Evolutionary conservation across 2,888 invertebrate genomes (phyloP).

Genomic region (Margaritifera margaritifera): DNA sequence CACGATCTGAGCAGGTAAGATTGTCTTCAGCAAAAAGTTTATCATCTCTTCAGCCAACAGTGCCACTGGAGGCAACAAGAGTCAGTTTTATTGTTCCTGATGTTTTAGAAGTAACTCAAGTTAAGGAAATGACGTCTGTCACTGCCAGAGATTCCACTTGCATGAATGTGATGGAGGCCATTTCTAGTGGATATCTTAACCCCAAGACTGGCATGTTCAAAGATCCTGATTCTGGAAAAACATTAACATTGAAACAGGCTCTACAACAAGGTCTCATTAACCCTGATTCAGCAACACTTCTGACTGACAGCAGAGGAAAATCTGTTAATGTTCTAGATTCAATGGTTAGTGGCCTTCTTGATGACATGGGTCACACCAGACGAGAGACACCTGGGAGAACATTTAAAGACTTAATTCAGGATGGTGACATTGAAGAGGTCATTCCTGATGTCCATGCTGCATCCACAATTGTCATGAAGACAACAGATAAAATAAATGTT

Average conservation of each 20-base stretch:
- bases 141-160: slow-evolving; percentile 45
- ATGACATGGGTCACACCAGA: slow-evolving; percentile 46
- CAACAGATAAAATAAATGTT: slow-evolving; percentile 55
- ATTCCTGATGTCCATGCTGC: slow-evolving; percentile 36
- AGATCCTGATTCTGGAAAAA: slow-evolving; percentile 86
- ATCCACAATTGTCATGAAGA: slow-evolving; percentile 47
- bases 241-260: slow-evolving; percentile 86
- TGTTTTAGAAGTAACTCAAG: slow-evolving; percentile 53
- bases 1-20: slow-evolving; percentile 4
- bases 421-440: slow-evolving; percentile 62
- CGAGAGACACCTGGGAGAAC: slow-evolving; percentile 34
- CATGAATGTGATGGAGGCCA: slow-evolving; percentile 63
- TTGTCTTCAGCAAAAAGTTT: not conserved
- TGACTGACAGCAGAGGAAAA: slow-evolving; percentile 33
- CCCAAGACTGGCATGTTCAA: slow-evolving; percentile 83
- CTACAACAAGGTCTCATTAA: slow-evolving; percentile 73
- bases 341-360: slow-evolving; percentile 73
- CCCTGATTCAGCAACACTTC: slow-evolving; percentile 52
- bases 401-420: slow-evolving; percentile 58
- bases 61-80: slow-evolving; percentile 39
- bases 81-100: slow-evolving; percentile 39
- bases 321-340: slow-evolving; percentile 84
- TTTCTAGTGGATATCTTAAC: slow-evolving; percentile 80
- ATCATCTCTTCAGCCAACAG: slow-evolving; percentile 7
- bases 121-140: slow-evolving; percentile 39